Percentiles rank a stretch among this genome's conserved stretches.
Evolutionary conservation across 2,797 vertebrate species (phyloP).

Genomic region (Notoglanidium macrostoma): DNA sequence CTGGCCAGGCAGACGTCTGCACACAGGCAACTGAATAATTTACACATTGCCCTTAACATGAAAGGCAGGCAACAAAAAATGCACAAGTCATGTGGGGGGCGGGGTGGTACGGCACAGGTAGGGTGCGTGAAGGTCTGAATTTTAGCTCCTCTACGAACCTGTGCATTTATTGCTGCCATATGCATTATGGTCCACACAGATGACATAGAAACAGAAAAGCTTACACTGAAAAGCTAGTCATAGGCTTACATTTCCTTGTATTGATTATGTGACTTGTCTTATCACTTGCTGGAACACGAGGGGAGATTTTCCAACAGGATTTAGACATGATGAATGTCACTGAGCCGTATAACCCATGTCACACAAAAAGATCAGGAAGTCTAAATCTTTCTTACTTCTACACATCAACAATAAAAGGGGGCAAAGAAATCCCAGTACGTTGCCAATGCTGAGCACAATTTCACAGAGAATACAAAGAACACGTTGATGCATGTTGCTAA

Average conservation of each 20-base stretch:
- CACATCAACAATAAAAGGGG: slow-evolving; percentile 18
- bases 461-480: slow-evolving; percentile 8
- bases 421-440: background rate
- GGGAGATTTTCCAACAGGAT: background rate
- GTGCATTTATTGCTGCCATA: background rate
- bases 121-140: background rate
- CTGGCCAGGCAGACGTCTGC: slow-evolving; percentile 65
- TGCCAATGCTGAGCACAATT: slow-evolving; percentile 18
- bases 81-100: slow-evolving; percentile 56
- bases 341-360: slow-evolving; percentile 26
- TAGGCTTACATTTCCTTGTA: background rate
- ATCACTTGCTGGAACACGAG: background rate
- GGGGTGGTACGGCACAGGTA: slow-evolving; percentile 17
- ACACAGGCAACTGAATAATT: slow-evolving; percentile 77
- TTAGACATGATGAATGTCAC: background rate
- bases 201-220: background rate
- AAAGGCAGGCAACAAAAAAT: slow-evolving; percentile 74
- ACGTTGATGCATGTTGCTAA: slow-evolving; percentile 28
- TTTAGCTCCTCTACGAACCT: background rate
- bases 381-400: slow-evolving; percentile 35
- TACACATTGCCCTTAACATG: slow-evolving; percentile 74
- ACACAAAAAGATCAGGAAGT: slow-evolving; percentile 71
- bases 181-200: background rate
- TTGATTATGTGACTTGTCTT: background rate
- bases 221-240: background rate